These are phyloP conservation scores for Pterophyllum scalare DNA, from an alignment of 2,113 vertebrate species.

Conservation along the genomic window DNA sequence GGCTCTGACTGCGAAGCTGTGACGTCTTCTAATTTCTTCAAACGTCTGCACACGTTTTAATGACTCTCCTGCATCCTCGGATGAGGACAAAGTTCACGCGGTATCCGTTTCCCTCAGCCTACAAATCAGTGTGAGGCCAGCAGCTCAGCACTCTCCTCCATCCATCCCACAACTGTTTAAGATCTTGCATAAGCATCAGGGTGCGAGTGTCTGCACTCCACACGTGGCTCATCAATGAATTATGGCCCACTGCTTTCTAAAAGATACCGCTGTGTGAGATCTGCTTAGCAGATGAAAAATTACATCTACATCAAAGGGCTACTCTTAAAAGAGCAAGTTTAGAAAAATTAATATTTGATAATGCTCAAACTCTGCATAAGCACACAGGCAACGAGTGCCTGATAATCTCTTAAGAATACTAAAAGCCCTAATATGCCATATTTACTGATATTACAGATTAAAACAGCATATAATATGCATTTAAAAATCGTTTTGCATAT, in stretches of 20 bases:
- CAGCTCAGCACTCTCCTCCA: constrained; percentile 41
- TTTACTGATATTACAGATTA: constrained; percentile 79
- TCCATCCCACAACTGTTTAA: constrained; percentile 37
- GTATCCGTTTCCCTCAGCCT: constrained; percentile 15
- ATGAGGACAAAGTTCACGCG: background rate
- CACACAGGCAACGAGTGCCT: constrained; percentile 65
- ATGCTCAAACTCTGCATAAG: constrained; percentile 71
- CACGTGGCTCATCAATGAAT: constrained; percentile 77
- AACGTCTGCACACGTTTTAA: constrained; percentile 3
- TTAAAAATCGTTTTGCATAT: constrained; percentile 81
- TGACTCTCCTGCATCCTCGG: background rate
- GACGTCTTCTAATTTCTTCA: constrained; percentile 8
- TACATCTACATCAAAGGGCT: constrained; percentile 80
- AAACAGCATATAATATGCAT: constrained; percentile 78
- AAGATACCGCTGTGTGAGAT: constrained; percentile 67
- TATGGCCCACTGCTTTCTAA: constrained; percentile 67
- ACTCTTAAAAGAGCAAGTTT: constrained; percentile 81
- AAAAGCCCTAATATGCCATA: constrained; percentile 77
- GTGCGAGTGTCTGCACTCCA: constrained; percentile 57
- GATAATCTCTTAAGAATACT: constrained; percentile 79
- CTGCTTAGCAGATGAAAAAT: constrained; percentile 76
- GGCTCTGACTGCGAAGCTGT: background rate
- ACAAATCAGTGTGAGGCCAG: constrained; percentile 12
- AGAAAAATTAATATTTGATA: constrained; percentile 81
- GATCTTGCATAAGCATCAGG: constrained; percentile 50